phyloP scores from a whole-genome alignment of 2,113 vertebrate genomes.

The Nothobranchius furzeri region DNA sequence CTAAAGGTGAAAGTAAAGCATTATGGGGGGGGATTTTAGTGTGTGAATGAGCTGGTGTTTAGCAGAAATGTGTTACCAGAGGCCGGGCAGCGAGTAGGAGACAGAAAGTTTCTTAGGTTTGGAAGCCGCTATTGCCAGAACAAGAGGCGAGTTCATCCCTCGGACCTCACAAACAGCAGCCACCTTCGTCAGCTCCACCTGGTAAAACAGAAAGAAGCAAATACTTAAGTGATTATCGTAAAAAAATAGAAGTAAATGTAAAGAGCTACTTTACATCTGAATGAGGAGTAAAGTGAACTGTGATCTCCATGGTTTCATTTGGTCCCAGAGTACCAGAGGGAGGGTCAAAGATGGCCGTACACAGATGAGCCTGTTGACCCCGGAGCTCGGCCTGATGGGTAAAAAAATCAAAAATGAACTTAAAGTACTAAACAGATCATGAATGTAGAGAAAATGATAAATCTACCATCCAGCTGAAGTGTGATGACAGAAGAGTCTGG shows the following conservation, averaged over 20 bases:
- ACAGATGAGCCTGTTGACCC: constrained; percentile 80
- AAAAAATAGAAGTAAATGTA: neutral
- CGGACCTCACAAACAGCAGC: constrained; percentile 83
- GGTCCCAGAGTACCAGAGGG: constrained; percentile 80
- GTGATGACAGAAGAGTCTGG: constrained; percentile 84
- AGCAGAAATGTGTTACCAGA: constrained; percentile 13
- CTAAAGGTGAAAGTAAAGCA: constrained; percentile 50
- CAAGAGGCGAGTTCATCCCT: constrained; percentile 83
- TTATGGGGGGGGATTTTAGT: neutral
- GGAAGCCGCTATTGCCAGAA: constrained; percentile 78
- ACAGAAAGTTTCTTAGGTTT: constrained; percentile 82
- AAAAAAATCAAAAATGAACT: neutral
- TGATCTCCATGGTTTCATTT: constrained; percentile 79
- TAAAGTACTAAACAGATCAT: neutral
- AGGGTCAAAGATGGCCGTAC: constrained; percentile 74
- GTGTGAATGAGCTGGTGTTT: neutral
- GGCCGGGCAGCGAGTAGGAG: constrained; percentile 72
- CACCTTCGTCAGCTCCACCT: constrained; percentile 84
- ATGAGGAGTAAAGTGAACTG: constrained; percentile 76
- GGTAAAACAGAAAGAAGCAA: constrained; percentile 9
- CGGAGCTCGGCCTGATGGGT: constrained; percentile 74
- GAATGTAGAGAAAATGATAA: neutral
- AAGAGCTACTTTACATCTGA: constrained; percentile 64
- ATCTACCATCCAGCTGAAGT: constrained; percentile 83
- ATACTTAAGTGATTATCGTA: neutral